These are phyloP conservation scores for Trochalopteron elliotii DNA, from an alignment of 2,113 vertebrate species.

Conservation along the genomic window DNA sequence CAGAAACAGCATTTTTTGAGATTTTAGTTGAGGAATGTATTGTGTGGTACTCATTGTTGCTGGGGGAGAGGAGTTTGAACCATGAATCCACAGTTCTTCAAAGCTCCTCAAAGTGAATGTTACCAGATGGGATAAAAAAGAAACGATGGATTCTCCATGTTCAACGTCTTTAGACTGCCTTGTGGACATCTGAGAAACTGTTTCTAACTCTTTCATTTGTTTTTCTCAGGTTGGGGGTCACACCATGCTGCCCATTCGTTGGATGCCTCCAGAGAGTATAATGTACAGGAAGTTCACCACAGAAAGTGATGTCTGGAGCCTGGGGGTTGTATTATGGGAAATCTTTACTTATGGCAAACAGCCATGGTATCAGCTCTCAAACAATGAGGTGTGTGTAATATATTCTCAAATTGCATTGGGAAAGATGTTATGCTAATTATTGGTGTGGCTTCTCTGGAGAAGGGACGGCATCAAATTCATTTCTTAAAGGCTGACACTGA, in stretches of 20 bases:
- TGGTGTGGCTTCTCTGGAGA: neutral
- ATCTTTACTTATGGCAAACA: slow-evolving; percentile 99
- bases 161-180: neutral
- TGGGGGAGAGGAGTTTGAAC: neutral
- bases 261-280: slow-evolving; percentile 99
- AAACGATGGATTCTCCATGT: neutral
- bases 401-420: neutral
- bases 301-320: slow-evolving; percentile 98
- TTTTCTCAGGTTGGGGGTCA: slow-evolving; percentile 90
- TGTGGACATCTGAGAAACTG: neutral
- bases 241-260: slow-evolving; percentile 98
- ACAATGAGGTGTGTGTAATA: slow-evolving; percentile 88
- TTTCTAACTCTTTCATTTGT: neutral
- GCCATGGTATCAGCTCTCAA: slow-evolving; percentile 99
- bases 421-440: neutral
- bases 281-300: slow-evolving; percentile 99
- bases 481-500: neutral
- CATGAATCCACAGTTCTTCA: neutral
- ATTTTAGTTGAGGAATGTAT: neutral
- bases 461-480: neutral
- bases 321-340: slow-evolving; percentile 98
- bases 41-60: neutral
- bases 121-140: neutral
- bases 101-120: neutral
- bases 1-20: neutral